These are phyloP conservation scores for Eudemis profundana DNA, from an alignment of 2,888 invertebrate species.

Conservation along the genomic window DNA sequence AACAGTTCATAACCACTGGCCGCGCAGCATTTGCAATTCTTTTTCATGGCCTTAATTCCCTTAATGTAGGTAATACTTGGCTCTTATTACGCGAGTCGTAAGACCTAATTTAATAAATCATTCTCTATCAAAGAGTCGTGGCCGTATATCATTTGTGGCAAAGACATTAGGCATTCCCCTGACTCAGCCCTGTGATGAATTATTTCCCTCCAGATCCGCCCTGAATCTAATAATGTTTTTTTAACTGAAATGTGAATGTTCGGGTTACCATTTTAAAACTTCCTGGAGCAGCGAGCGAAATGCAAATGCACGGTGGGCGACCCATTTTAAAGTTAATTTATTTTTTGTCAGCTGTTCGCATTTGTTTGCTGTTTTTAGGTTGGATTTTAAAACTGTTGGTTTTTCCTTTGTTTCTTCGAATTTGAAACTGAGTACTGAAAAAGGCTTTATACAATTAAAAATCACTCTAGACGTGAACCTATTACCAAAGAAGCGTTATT, in stretches of 20 bases:
- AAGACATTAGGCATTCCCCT: conserved; percentile 43
- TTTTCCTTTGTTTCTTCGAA: neutral
- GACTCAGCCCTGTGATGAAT: conserved; percentile 38
- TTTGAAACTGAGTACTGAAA: conserved; percentile 2
- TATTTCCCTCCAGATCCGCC: conserved; percentile 36
- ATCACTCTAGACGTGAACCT: neutral
- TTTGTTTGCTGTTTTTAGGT: conserved; percentile 30
- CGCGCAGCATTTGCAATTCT: conserved; percentile 40
- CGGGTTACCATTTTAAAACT: conserved; percentile 30
- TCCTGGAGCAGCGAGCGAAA: conserved; percentile 12
- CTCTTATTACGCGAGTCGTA: conserved; percentile 28
- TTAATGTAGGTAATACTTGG: conserved; percentile 28
- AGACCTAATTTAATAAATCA: conserved; percentile 40
- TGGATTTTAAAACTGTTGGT: conserved; percentile 10
- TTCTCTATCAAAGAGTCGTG: conserved; percentile 39
- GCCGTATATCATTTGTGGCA: conserved; percentile 43
- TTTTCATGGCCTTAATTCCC: conserved; percentile 39
- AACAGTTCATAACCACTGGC: conserved; percentile 29
- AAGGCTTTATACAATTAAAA: neutral
- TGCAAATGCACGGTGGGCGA: conserved; percentile 31
- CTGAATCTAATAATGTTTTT: conserved; percentile 28
- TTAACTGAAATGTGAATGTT: conserved; percentile 3
- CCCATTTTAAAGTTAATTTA: conserved; percentile 35
- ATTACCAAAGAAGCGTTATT: too few species aligned
- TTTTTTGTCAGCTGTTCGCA: conserved; percentile 30